Evolutionary conservation across 2,113 vertebrate species (phyloP).

Genomic region (Antennarius striatus): DNA sequence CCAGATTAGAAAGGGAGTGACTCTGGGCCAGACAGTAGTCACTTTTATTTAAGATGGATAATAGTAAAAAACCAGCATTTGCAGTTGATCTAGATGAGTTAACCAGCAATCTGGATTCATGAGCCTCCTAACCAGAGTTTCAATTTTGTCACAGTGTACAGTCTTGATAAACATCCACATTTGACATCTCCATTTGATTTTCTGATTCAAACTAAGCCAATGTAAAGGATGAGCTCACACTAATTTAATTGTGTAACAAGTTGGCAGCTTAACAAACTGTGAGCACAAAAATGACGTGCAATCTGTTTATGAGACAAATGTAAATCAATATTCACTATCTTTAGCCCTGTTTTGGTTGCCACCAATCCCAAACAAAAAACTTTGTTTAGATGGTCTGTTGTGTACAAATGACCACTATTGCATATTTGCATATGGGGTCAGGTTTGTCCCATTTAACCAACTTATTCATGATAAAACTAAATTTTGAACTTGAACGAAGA

Average conservation of each 20-base stretch:
- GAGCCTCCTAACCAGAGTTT: not conserved
- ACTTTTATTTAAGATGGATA: not conserved
- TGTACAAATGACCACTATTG: too few species aligned
- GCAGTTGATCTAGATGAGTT: slow-evolving; percentile 10
- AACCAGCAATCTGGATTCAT: not conserved
- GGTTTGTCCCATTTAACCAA: too few species aligned
- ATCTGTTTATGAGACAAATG: not conserved
- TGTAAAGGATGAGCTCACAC: not conserved
- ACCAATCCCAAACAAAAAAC: not conserved
- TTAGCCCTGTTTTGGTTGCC: slow-evolving; percentile 1
- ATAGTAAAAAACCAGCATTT: not conserved
- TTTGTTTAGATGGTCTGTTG: not conserved
- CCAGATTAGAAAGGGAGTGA: slow-evolving; percentile 35
- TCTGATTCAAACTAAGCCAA: too few species aligned
- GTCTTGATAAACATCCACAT: not conserved
- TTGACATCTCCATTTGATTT: not conserved
- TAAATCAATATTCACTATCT: not conserved
- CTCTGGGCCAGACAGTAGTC: slow-evolving; percentile 21
- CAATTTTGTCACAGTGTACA: too few species aligned
- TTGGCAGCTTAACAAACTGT: not conserved
- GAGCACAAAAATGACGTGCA: not conserved
- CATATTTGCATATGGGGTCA: too few species aligned
- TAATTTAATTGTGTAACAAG: not conserved
- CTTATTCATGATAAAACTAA: too few species aligned
- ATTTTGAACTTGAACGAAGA: too few species aligned